A percentile compares a stretch with the other conserved stretches of the same genome.
phyloP scores from a whole-genome alignment of 2,888 invertebrate species.

The Tortrix viridana region DNA sequence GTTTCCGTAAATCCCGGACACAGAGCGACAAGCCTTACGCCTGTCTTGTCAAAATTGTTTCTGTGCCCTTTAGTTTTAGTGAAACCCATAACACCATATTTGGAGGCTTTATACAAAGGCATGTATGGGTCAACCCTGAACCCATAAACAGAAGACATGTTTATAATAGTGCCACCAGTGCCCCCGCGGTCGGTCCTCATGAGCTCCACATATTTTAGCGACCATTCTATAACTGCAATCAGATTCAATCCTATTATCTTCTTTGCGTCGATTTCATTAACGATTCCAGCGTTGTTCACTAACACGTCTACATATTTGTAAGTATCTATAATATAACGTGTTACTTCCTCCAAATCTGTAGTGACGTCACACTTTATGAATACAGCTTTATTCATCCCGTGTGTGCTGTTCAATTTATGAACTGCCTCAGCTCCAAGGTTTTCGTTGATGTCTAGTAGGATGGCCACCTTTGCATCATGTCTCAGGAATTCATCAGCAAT shows the following conservation, averaged over 20 bases:
- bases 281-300: constrained; percentile 60
- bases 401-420: constrained; percentile 58
- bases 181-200: constrained; percentile 75
- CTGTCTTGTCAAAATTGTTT: constrained; percentile 65
- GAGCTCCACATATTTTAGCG: constrained; percentile 73
- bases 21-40: constrained; percentile 72
- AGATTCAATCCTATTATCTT: constrained; percentile 49
- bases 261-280: constrained; percentile 35
- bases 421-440: constrained; percentile 60
- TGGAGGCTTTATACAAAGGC: constrained; percentile 82
- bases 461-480: constrained; percentile 9
- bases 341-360: constrained; percentile 59
- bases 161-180: constrained; percentile 82
- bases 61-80: constrained; percentile 67
- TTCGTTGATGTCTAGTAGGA: constrained; percentile 44
- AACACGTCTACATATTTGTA: constrained; percentile 58
- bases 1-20: constrained; percentile 79
- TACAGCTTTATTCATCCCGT: constrained; percentile 60
- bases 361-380: constrained; percentile 71
- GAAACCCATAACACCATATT: constrained; percentile 78
- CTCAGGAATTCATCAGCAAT: constrained; percentile 22
- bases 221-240: constrained; percentile 47
- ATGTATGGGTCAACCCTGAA: constrained; percentile 68
- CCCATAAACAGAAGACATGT: constrained; percentile 84
- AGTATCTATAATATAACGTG: constrained; percentile 51